Evolutionary conservation across 2,888 invertebrate genomes (phyloP).

Genomic region (Gymnoscelis rufifasciata): DNA sequence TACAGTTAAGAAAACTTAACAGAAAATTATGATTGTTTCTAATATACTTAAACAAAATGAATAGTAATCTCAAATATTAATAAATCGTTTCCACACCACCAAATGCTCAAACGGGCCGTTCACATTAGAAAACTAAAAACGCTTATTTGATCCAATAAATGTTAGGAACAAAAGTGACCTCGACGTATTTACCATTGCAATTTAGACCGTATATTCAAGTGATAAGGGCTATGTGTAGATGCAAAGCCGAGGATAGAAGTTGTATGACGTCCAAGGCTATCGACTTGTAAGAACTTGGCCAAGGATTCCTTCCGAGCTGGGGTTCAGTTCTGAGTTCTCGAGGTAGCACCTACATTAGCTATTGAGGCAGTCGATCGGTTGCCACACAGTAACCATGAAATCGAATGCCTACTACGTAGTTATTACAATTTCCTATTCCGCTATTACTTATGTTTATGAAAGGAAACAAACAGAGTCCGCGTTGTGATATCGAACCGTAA

Average conservation of each 20-base stretch:
- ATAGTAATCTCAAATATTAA: too few species aligned
- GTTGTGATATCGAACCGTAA: too few species aligned
- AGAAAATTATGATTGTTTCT: too few species aligned
- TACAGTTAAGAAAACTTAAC: too few species aligned
- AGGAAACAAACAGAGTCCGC: too few species aligned
- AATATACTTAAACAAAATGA: too few species aligned
- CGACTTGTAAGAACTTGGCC: conserved; percentile 20
- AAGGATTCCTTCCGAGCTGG: conserved; percentile 16
- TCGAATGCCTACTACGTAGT: too few species aligned
- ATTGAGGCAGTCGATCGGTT: not conserved
- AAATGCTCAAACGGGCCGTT: not conserved
- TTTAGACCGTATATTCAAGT: not conserved
- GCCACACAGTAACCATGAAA: not conserved
- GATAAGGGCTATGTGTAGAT: not conserved
- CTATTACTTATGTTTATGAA: too few species aligned
- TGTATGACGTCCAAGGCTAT: conserved; percentile 16
- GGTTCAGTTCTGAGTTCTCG: conserved; percentile 1
- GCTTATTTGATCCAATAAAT: not conserved
- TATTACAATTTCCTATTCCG: too few species aligned
- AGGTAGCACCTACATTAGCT: not conserved
- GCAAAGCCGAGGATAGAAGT: conserved; percentile 10
- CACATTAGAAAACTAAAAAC: not conserved
- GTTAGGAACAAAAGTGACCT: conserved; percentile 2
- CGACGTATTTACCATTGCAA: not conserved
- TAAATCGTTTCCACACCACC: not conserved